Base-by-base conservation (phyloP, 2,797 vertebrate genomes). In the Ataeniobius toweri region DNA sequence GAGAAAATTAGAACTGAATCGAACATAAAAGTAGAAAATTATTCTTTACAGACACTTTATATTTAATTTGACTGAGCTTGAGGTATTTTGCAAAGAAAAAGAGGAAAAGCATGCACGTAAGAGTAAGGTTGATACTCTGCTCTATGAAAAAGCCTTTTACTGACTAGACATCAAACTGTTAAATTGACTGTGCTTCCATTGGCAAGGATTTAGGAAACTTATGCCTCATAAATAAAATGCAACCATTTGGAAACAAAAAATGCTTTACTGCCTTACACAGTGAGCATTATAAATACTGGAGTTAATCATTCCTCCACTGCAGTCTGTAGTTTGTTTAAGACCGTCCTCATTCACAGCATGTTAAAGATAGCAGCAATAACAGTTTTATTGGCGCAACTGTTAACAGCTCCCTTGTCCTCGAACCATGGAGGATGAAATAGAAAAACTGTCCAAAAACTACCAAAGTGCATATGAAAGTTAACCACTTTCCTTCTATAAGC, bases 291-390 rank as follows among this genome's bases (percentile, higher is more conserved):
- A 92, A 95, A 92, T 90, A 88, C 77, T 92, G 88, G 82, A 84
- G 89, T 95, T 96, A 96, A 96, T 96, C 86, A 94, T 92, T 93
- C 91, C 94, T 93, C 87, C 77, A 76, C 85, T 75, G 82, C 89
- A 93, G 93, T 83, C 82, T 88, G 91, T 92, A 91, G 95, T 95
- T 95, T 95, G 93, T 95, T 93, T 94, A 95, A 93, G 89, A 78
- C 92, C 91, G 58, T 77, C 88, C 86, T 89, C 78, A 87, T 94
- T 95, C 91, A 85, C 91, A 93, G 90, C 86, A 87, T 91, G 92
- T 93, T 94, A 92, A 93, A 94, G 93, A 95, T 92, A 95, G 92
- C 90, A 92, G 87, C 92, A 94, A 94, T 95, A 94, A 94, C 89
- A 31, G 8, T 94, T 95, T 95, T 95, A 95, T 94, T 94, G 88